Conservation (phyloP, 2,888 invertebrate genomes). For the Noctua comes region DNA sequence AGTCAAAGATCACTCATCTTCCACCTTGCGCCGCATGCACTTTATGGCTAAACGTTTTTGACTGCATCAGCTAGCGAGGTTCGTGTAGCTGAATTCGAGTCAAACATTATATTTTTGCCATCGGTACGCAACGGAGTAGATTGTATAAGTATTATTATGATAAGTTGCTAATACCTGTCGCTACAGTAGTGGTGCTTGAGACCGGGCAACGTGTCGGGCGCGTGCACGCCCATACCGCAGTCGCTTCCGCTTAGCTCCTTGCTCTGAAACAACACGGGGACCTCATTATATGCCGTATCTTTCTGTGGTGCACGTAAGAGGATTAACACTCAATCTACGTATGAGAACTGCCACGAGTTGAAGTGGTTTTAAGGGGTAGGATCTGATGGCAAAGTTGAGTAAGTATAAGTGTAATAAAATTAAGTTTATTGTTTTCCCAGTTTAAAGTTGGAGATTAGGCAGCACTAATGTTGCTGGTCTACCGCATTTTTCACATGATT, state of each 20-base stretch:
- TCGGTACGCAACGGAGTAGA: not conserved
- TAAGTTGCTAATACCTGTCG: constrained; percentile 77
- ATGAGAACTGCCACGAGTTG: not conserved
- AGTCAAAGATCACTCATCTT: not conserved
- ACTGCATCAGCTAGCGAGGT: not conserved
- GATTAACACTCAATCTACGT: not conserved
- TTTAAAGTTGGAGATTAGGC: not conserved
- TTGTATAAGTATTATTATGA: too few species aligned
- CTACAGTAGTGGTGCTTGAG: constrained; percentile 91
- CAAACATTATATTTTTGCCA: not conserved
- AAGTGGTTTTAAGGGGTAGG: not conserved
- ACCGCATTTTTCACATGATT: not conserved
- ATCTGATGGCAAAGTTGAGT: not conserved
- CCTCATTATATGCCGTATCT: not conserved
- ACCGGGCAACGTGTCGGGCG: constrained; percentile 93
- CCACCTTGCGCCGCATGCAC: not conserved
- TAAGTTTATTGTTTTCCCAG: not conserved
- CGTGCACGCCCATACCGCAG: constrained; percentile 82
- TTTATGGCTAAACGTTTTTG: not conserved
- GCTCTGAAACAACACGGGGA: constrained; percentile 78
- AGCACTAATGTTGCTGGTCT: not conserved
- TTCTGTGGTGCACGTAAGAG: not conserved
- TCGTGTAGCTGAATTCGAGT: not conserved
- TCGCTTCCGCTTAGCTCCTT: constrained; percentile 83
- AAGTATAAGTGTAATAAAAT: not conserved